Conservation (phyloP, 2,113 vertebrate species). For the Platichthys stellatus region DNA sequence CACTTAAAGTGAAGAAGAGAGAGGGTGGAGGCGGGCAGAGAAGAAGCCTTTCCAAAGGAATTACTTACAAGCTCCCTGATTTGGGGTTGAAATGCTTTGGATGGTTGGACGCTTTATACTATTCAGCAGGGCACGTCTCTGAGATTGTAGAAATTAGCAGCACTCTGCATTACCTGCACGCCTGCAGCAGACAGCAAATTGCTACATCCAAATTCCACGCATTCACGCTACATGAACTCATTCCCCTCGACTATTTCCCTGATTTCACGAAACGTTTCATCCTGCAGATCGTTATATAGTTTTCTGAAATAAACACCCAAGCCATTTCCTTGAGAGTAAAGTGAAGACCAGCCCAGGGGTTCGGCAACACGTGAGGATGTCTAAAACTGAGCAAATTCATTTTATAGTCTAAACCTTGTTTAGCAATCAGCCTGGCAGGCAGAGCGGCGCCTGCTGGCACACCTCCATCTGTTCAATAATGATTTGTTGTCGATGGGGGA, state of each 20-base stretch:
- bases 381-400: conserved; percentile 59
- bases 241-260: conserved; percentile 11
- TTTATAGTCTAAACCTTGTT: conserved; percentile 57
- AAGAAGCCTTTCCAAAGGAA: background rate
- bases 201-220: background rate
- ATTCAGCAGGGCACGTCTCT: conserved; percentile 25
- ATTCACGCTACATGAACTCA: conserved; percentile 9
- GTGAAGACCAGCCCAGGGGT: conserved; percentile 19
- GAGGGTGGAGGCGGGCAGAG: background rate
- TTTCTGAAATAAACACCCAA: conserved; percentile 34
- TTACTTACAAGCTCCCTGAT: conserved; percentile 9
- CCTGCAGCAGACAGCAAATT: background rate
- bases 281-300: conserved; percentile 16
- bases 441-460: conserved; percentile 46
- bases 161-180: conserved; percentile 14
- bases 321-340: conserved; percentile 36
- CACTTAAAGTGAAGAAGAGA: background rate
- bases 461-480: conserved; percentile 61
- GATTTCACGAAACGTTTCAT: conserved; percentile 10
- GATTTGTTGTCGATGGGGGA: conserved; percentile 51
- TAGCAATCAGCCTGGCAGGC: conserved; percentile 56
- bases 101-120: conserved; percentile 6
- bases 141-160: background rate
- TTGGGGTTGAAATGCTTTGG: conserved; percentile 5
- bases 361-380: conserved; percentile 9